A percentile compares a stretch with the other conserved stretches of the same genome.
phyloP scores from a whole-genome alignment of 1,140 invertebrate genomes.

The Ips nitidus region DNA sequence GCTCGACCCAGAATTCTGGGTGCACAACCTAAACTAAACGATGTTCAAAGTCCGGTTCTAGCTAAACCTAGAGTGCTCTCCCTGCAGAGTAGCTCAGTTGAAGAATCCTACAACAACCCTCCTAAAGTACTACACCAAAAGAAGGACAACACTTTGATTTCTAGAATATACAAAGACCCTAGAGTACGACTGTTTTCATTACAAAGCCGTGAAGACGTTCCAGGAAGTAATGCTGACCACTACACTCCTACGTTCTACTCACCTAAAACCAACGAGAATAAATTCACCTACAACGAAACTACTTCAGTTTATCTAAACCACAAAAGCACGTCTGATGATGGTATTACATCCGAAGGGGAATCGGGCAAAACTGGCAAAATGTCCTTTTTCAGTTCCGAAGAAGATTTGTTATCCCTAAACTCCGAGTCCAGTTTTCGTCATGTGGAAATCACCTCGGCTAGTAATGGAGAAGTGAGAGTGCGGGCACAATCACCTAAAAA shows the following conservation, averaged over 20 bases:
- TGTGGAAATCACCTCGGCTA: constrained; percentile 3
- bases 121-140: constrained; percentile 35
- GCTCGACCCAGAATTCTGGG: constrained; percentile 12
- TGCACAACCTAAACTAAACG: constrained; percentile 1
- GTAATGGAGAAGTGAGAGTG: constrained; percentile 11
- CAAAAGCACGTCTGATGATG: constrained; percentile 31
- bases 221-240: constrained; percentile 5
- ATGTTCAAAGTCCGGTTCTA: neutral
- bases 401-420: constrained; percentile 33
- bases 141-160: constrained; percentile 44
- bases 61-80: neutral
- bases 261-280: neutral
- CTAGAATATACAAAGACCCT: constrained; percentile 42
- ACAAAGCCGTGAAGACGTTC: constrained; percentile 36
- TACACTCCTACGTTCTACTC: constrained; percentile 4
- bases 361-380: constrained; percentile 31
- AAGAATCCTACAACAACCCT: neutral
- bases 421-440: constrained; percentile 13
- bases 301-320: constrained; percentile 4
- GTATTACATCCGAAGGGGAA: constrained; percentile 28
- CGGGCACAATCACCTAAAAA: neutral
- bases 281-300: constrained; percentile 2
- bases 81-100: neutral
- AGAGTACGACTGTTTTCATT: constrained; percentile 40
- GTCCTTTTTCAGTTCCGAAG: constrained; percentile 36